These are phyloP conservation scores for Andricus grossulariae DNA, from an alignment of 1,140 invertebrate genomes.

Conservation along the genomic window DNA sequence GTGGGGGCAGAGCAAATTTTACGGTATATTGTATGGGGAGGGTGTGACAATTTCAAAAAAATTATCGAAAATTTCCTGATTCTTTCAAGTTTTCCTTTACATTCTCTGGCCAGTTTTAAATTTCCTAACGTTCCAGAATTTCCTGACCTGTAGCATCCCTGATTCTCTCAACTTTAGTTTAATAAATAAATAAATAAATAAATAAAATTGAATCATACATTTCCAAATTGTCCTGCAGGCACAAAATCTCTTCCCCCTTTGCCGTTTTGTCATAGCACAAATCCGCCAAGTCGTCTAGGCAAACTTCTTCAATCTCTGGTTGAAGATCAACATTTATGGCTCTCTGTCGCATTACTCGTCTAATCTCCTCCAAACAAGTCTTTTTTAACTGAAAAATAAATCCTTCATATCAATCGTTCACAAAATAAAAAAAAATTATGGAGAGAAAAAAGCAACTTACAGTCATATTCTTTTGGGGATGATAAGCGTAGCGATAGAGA, in stretches of 20 bases:
- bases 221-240: slow-evolving; percentile 94
- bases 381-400: slow-evolving; percentile 74
- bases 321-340: slow-evolving; percentile 94
- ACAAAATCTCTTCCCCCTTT: slow-evolving; percentile 92
- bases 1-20: no score
- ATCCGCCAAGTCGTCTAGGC: slow-evolving; percentile 89
- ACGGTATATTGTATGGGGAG: no score
- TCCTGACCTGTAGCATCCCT: no score
- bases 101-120: no score
- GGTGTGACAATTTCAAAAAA: no score
- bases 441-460: slow-evolving; percentile 59
- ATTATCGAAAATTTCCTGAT: no score
- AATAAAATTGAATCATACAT: slow-evolving; percentile 66
- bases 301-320: slow-evolving; percentile 94
- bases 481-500: slow-evolving; percentile 91
- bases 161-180: no score
- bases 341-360: slow-evolving; percentile 93
- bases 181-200: neutral
- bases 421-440: slow-evolving; percentile 10
- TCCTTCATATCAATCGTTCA: neutral
- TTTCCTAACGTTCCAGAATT: no score
- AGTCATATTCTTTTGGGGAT: slow-evolving; percentile 80
- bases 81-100: no score
- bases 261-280: slow-evolving; percentile 90
- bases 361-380: slow-evolving; percentile 87